These are phyloP conservation scores for Oceanodroma leucorhoa DNA, from an alignment of 2,797 vertebrate genomes.

Conservation along the genomic window DNA sequence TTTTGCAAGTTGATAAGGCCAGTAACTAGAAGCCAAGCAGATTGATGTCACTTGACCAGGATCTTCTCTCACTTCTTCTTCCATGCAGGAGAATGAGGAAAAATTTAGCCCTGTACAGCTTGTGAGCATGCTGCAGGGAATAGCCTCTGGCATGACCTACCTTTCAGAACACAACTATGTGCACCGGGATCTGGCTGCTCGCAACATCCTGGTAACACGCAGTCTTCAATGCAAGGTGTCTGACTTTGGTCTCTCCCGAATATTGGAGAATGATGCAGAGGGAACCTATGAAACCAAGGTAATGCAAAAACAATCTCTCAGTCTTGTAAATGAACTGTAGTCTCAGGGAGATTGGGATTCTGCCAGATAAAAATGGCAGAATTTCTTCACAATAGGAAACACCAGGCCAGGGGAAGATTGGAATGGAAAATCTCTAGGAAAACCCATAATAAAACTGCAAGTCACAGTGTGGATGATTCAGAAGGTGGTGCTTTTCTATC, in stretches of 20 bases:
- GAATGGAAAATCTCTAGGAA: neutral
- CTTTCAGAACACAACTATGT: slow-evolving; percentile 92
- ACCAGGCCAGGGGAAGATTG: neutral
- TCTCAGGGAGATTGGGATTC: neutral
- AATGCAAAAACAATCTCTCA: neutral
- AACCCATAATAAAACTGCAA: neutral
- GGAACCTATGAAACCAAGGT: slow-evolving; percentile 81
- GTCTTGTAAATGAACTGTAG: neutral
- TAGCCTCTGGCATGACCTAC: slow-evolving; percentile 95
- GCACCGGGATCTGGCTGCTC: slow-evolving; percentile 91
- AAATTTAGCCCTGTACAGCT: slow-evolving; percentile 84
- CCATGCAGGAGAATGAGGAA: slow-evolving; percentile 74
- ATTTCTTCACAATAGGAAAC: neutral
- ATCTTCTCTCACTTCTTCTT: neutral
- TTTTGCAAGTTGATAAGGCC: neutral
- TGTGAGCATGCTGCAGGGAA: slow-evolving; percentile 92
- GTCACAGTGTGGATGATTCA: neutral
- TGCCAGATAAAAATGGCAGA: neutral
- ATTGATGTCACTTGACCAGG: neutral
- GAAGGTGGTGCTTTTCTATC: neutral
- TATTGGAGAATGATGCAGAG: slow-evolving; percentile 88
- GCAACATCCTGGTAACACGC: slow-evolving; percentile 91
- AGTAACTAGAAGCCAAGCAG: neutral
- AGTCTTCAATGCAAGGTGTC: slow-evolving; percentile 95
- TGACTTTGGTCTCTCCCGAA: slow-evolving; percentile 90